Percentiles rank a stretch among this genome's conserved stretches.
phyloP scores from a whole-genome alignment of 1,140 invertebrate species.

The Eriosoma lanigerum region DNA sequence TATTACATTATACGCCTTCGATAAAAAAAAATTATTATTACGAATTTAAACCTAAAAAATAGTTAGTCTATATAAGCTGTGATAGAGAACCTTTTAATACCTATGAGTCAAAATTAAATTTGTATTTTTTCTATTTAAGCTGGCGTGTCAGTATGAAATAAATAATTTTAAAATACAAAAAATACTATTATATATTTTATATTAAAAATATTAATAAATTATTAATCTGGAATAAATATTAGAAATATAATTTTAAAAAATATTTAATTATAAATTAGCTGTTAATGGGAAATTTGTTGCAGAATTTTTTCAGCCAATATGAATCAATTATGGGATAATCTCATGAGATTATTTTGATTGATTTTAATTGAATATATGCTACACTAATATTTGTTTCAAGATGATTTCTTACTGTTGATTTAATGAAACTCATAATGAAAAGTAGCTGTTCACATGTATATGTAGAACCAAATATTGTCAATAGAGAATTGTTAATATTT shows the following conservation, averaged over 20 bases:
- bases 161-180: too few relatives aligned
- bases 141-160: too few relatives aligned
- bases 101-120: neutral
- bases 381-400: neutral
- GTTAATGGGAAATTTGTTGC: neutral
- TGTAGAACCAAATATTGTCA: constrained; percentile 9
- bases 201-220: neutral
- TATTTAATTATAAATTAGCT: neutral
- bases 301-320: neutral
- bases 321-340: neutral
- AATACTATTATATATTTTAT: neutral
- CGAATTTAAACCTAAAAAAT: too few relatives aligned
- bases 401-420: neutral
- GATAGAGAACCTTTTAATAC: neutral
- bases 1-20: too few relatives aligned
- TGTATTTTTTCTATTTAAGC: neutral
- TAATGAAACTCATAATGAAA: constrained; percentile 1
- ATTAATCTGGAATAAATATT: neutral
- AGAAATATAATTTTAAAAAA: too few relatives aligned
- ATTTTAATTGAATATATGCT: neutral
- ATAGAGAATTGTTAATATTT: neutral
- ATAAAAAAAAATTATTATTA: too few relatives aligned
- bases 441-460: neutral
- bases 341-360: too few relatives aligned
- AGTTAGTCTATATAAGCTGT: too few relatives aligned